These are phyloP conservation scores for Nematopogon swammerdamellus DNA, from an alignment of 2,888 invertebrate species.

Conservation along the genomic window DNA sequence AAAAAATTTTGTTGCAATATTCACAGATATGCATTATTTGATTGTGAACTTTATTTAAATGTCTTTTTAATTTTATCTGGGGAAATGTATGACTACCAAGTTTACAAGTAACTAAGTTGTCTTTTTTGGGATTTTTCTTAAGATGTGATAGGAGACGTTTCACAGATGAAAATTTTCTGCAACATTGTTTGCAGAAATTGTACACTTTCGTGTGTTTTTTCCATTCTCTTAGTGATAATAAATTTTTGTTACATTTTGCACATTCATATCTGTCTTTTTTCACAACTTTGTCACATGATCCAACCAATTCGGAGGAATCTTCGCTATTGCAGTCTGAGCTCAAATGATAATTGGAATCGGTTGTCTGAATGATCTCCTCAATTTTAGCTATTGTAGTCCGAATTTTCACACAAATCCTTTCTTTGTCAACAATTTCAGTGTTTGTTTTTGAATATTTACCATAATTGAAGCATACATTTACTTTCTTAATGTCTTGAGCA, in stretches of 20 bases:
- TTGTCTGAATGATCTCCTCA: not conserved
- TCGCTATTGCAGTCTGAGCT: no score
- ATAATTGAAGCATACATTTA: no score
- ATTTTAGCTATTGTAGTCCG: no score
- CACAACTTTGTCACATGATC: not conserved
- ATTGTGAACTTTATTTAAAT: no score
- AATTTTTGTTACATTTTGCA: not conserved
- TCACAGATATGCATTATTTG: not conserved
- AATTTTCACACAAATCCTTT: not conserved
- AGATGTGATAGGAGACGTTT: not conserved
- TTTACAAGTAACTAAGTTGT: no score
- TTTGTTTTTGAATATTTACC: not conserved
- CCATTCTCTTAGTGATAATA: not conserved
- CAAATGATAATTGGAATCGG: not conserved
- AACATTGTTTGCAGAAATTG: not conserved
- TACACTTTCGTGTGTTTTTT: not conserved
- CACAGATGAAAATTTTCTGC: not conserved
- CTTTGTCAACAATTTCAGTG: not conserved
- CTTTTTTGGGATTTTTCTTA: not conserved
- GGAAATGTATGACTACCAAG: no score
- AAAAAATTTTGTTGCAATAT: not conserved
- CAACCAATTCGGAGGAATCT: no score
- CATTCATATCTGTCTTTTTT: not conserved
- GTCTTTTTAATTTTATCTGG: no score
- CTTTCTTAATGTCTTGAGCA: not conserved